A percentile compares a stretch with the other conserved stretches of the same genome.
Evolutionary conservation across 2,888 invertebrate genomes (phyloP).

Genomic region (Nudaria mundana): DNA sequence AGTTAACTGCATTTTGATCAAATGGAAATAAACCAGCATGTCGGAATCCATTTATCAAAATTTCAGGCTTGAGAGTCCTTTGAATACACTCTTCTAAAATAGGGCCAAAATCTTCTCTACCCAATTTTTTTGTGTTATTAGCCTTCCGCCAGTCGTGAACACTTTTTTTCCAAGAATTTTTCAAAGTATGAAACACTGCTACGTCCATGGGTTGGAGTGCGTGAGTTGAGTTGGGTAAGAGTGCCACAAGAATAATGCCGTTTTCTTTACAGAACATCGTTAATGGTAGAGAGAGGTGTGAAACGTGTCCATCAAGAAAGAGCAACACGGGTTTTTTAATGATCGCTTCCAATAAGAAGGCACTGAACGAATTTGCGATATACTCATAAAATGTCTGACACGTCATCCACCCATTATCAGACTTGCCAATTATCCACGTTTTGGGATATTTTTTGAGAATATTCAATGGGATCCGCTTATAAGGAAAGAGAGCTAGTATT

Average conservation of each 20-base stretch:
- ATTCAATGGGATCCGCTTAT: neutral
- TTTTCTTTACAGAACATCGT: slow-evolving; percentile 22
- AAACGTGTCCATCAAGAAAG: slow-evolving; percentile 35
- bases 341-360: slow-evolving; percentile 10
- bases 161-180: slow-evolving; percentile 10
- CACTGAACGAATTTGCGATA: slow-evolving; percentile 9
- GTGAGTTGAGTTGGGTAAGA: slow-evolving; percentile 23
- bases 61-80: slow-evolving; percentile 18
- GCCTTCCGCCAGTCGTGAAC: no score
- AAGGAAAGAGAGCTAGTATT: neutral
- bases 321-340: slow-evolving; percentile 27
- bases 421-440: slow-evolving; percentile 2
- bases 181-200: slow-evolving; percentile 27
- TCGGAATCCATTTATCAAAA: slow-evolving; percentile 16
- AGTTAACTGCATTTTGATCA: slow-evolving; percentile 16
- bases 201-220: slow-evolving; percentile 29
- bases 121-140: no score
- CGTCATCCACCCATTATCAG: slow-evolving; percentile 18
- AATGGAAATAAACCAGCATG: slow-evolving; percentile 15
- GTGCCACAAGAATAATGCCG: slow-evolving; percentile 23
- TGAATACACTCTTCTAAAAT: no score
- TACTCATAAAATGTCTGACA: slow-evolving; percentile 15
- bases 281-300: slow-evolving; percentile 24
- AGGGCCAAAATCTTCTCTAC: no score
- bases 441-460: neutral